Percentiles rank a stretch among this genome's conserved stretches.
phyloP scores from a whole-genome alignment of 2,888 invertebrate species.

The Zygothrica quintamaculata region DNA sequence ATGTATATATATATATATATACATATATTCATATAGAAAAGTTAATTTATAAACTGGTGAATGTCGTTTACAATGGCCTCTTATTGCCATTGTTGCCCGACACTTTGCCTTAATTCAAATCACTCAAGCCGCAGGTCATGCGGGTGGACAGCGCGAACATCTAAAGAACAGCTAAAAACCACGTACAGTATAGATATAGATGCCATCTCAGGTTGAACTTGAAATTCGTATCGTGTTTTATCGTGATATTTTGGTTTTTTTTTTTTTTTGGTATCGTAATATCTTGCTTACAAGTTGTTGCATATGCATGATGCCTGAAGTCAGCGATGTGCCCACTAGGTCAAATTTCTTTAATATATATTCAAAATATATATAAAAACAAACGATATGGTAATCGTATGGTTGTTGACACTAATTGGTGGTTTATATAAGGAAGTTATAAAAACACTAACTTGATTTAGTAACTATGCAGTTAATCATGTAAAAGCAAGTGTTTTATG shows the following conservation, averaged over 20 bases:
- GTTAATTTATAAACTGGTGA: constrained; percentile 54
- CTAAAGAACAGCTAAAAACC: not conserved
- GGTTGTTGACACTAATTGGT: constrained; percentile 39
- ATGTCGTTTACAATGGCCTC: constrained; percentile 22
- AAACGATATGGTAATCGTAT: constrained; percentile 40
- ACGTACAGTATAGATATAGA: constrained; percentile 11
- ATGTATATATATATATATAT: not conserved
- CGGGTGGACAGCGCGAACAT: constrained; percentile 17
- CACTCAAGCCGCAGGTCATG: constrained; percentile 29
- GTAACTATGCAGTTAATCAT: not conserved
- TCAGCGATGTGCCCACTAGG: constrained; percentile 37
- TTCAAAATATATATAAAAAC: constrained; percentile 23
- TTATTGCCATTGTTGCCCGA: constrained; percentile 26
- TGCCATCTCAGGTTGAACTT: not conserved
- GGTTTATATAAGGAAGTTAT: constrained; percentile 24
- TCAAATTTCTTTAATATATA: constrained; percentile 42
- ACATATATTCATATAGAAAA: constrained; percentile 23
- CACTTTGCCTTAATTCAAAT: constrained; percentile 41
- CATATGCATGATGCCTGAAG: constrained; percentile 15
- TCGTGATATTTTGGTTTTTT: no score
- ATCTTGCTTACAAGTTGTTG: constrained; percentile 7
- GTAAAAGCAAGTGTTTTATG: constrained; percentile 18
- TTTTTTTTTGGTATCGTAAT: not conserved
- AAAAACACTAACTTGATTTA: no score
- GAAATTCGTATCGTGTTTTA: not conserved